Conservation (phyloP, 2,797 vertebrate genomes). For the Falco biarmicus region DNA sequence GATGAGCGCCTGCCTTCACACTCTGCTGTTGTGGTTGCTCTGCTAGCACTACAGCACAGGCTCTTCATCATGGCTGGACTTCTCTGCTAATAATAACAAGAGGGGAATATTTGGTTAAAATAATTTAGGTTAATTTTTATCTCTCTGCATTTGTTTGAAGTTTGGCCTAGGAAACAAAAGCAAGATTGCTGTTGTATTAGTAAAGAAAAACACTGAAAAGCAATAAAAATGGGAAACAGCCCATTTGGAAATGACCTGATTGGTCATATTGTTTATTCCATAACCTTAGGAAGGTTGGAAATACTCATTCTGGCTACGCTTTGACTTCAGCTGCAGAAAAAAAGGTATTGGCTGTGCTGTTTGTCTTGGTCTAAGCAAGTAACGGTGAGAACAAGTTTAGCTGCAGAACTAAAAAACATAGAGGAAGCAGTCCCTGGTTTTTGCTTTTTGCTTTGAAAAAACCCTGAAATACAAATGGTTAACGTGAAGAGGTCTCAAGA, state of each 20-base stretch:
- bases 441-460: neutral
- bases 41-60: neutral
- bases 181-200: neutral
- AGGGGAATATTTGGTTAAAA: neutral
- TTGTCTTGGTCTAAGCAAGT: neutral
- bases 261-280: neutral
- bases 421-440: neutral
- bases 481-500: neutral
- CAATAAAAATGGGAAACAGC: neutral
- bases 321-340: neutral
- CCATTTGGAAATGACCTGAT: neutral
- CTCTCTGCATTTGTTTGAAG: neutral
- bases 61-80: neutral
- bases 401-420: neutral
- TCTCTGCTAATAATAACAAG: neutral
- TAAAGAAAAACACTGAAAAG: neutral
- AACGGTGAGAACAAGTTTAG: neutral
- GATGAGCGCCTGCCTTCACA: neutral
- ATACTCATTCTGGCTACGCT: neutral
- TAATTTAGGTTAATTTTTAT: neutral
- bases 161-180: neutral
- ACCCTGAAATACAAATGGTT: neutral
- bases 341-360: neutral
- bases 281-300: neutral
- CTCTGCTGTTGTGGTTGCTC: neutral